phyloP scores from a whole-genome alignment of 1,140 invertebrate species.

The Dufourea novaeangliae region DNA sequence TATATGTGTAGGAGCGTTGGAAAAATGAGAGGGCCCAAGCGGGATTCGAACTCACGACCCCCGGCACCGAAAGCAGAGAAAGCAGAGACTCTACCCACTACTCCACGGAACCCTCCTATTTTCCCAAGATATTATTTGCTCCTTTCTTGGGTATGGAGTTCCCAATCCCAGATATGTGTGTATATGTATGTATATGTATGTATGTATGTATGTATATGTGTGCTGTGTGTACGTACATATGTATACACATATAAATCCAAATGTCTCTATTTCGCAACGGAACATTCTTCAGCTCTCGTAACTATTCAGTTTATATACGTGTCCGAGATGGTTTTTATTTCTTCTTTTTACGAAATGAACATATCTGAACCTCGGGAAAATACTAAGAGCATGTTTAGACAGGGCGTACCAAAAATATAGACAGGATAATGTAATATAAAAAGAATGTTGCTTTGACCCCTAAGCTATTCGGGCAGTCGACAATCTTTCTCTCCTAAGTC shows the following conservation, averaged over 20 bases:
- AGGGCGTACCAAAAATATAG: neutral
- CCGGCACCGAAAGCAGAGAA: too few species aligned
- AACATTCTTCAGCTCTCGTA: neutral
- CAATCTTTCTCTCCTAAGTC: too few species aligned
- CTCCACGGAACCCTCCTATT: too few species aligned
- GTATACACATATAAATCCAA: conserved; percentile 18
- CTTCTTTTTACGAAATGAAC: conserved; percentile 8
- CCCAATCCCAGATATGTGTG: too few species aligned
- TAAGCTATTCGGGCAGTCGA: neutral
- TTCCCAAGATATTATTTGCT: too few species aligned
- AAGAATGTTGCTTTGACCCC: too few species aligned
- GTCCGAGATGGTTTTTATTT: neutral
- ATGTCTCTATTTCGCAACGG: conserved; percentile 17
- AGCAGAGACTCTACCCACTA: too few species aligned
- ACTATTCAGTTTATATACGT: neutral
- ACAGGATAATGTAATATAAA: neutral
- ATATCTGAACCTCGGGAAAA: neutral
- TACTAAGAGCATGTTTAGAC: neutral
- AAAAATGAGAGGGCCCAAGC: too few species aligned
- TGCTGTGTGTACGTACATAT: neutral
- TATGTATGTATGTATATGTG: neutral
- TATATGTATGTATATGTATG: conserved; percentile 2
- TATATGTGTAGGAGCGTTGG: too few species aligned
- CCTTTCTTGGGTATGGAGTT: too few species aligned
- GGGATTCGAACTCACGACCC: too few species aligned